Percentiles rank a stretch among this genome's conserved stretches.
Evolutionary conservation across 2,113 vertebrate species (phyloP).

Genomic region (Reinhardtius hippoglossoides): DNA sequence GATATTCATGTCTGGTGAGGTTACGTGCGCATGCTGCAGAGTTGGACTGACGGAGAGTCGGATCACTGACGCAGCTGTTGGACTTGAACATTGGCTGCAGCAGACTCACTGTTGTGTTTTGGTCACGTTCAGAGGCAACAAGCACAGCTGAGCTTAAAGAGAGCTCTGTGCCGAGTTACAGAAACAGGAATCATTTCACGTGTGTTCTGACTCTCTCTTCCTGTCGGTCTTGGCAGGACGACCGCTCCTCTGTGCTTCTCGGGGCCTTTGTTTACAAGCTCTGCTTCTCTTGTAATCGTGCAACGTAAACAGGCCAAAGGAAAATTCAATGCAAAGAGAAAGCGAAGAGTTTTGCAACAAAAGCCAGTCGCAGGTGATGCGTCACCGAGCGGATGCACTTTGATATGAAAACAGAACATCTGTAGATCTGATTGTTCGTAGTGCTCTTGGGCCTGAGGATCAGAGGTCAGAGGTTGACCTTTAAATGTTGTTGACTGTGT

Average conservation of each 20-base stretch:
- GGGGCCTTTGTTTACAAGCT: constrained; percentile 1
- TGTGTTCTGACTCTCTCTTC: neutral
- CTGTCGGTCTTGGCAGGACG: neutral
- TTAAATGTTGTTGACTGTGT: neutral
- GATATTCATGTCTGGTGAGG: neutral
- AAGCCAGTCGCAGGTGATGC: neutral
- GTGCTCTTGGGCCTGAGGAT: neutral
- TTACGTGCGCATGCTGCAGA: constrained; percentile 20
- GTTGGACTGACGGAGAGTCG: neutral
- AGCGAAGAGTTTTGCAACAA: neutral
- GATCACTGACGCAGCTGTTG: constrained; percentile 58
- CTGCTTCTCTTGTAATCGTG: neutral
- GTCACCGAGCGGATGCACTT: neutral
- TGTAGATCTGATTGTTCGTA: no score
- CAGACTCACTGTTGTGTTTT: neutral
- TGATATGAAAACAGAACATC: no score
- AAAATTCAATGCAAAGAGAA: neutral
- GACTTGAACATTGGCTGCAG: constrained; percentile 40
- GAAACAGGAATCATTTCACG: neutral
- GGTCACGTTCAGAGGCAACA: constrained; percentile 16
- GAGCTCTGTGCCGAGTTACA: neutral
- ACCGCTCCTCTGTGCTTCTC: neutral
- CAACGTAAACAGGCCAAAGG: constrained; percentile 14
- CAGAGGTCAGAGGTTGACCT: neutral
- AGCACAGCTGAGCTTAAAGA: neutral